Conservation (phyloP, 2,113 vertebrate species). For the Crotophaga sulcirostris region DNA sequence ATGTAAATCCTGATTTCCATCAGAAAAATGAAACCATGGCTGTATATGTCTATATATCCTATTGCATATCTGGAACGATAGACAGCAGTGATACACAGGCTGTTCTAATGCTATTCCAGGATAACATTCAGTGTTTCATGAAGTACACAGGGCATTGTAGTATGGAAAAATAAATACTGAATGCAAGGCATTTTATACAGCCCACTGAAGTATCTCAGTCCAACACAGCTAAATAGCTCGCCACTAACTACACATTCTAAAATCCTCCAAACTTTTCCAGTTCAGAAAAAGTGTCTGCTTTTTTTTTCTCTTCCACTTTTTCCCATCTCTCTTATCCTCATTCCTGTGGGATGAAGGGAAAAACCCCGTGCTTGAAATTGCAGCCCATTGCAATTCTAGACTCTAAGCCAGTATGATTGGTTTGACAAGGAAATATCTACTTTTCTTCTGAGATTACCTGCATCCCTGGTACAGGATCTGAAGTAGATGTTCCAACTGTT, state of each 20-base stretch:
- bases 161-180: neutral
- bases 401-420: neutral
- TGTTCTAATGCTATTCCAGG: neutral
- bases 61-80: neutral
- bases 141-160: neutral
- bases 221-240: neutral
- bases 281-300: neutral
- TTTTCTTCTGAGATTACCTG: neutral
- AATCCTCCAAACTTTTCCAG: neutral
- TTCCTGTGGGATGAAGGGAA: neutral
- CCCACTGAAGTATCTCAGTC: neutral
- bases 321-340: neutral
- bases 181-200: neutral
- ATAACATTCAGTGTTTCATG: neutral
- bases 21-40: neutral
- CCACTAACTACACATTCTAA: neutral
- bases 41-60: too few relatives aligned
- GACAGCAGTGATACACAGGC: neutral
- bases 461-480: neutral
- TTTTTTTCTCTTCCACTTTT: neutral
- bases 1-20: neutral
- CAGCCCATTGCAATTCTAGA: neutral
- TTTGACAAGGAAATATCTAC: neutral
- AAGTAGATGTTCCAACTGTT: neutral
- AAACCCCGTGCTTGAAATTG: neutral